Base-by-base conservation (phyloP, 2,797 vertebrate species). In the Lepilemur septentrionalis region DNA sequence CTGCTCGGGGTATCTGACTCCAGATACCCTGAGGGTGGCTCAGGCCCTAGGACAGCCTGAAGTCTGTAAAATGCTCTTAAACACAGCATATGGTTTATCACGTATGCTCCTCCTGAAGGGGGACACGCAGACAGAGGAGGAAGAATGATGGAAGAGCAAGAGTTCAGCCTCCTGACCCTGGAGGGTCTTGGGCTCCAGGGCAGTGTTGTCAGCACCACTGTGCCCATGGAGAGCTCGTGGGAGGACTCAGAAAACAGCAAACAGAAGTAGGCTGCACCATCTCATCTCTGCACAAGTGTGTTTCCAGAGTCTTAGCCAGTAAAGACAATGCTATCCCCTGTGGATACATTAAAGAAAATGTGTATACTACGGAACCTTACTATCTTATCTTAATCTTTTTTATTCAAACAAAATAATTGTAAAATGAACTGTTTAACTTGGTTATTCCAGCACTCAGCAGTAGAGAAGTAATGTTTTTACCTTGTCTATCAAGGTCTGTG, bases 351-450 rank as follows among this genome's bases (percentile, higher is more conserved):
- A 35, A 57, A 79, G n/a, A 94, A 96, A 92, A 88, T 9, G 32
- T 0, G 35, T 83, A 15, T 41, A 8, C 3, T 63, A 76, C 94
- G 70, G 79, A 61, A 86, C 59, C 83, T 67, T 88, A 87, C 5
- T 91, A 12, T 55, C 15, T 59, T 41, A 63, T 35, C 30, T 35
- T 67, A n/a, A 57, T 28, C 41, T 59, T n/a, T 48, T 35, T 82
- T 90, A 43, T 46, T 69, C 55, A 38, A 81, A 86, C 38, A 92
- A 97, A 80, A 11, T 50, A 89, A 78, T 7, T 15, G 46, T n/a
- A 95, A 97, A 95, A 76, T 38, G 84, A 90, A 93, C n/a, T 43
- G 59, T 90, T 97, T 43, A 57, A 17, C 85, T 78, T 70, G 38
- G 92, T 25, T 28, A 18, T 55, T 94, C 97, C 67, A 95, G 50